phyloP scores from a whole-genome alignment of 1,140 invertebrate species.

The Tetramorium parvispinum region DNA sequence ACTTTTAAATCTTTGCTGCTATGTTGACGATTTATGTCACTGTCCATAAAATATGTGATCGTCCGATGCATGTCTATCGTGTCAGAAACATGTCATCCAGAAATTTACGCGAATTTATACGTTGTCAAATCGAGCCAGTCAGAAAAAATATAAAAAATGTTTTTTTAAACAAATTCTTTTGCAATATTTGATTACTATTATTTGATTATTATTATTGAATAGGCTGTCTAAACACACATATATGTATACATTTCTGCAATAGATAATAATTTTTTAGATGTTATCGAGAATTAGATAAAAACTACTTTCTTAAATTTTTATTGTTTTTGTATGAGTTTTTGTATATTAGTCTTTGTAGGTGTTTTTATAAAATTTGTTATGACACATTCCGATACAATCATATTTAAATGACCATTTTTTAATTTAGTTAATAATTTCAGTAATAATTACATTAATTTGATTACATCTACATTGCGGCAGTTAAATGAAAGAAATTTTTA shows the following conservation, averaged over 20 bases:
- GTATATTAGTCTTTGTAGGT: background rate
- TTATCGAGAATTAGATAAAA: background rate
- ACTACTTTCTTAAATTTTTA: background rate
- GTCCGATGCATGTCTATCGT: conserved; percentile 23
- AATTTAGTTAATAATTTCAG: background rate
- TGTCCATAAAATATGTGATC: conserved; percentile 34
- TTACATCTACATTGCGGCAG: background rate
- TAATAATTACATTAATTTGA: conserved; percentile 3
- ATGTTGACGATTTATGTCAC: conserved; percentile 23
- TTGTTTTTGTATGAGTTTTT: background rate
- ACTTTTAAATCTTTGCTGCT: conserved; percentile 12
- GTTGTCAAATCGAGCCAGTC: conserved; percentile 33
- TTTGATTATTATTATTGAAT: background rate
- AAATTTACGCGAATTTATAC: conserved; percentile 31
- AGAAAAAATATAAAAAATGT: conserved; percentile 20
- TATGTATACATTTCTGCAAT: background rate
- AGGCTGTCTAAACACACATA: background rate
- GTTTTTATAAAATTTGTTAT: background rate
- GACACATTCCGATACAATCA: background rate
- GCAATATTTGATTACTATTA: background rate
- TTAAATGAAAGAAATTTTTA: background rate
- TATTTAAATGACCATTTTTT: background rate
- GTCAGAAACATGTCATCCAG: conserved; percentile 30
- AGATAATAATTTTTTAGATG: conserved; percentile 15
- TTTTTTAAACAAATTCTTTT: background rate